These are phyloP conservation scores for Lota lota DNA, from an alignment of 2,113 vertebrate genomes.

Conservation along the genomic window DNA sequence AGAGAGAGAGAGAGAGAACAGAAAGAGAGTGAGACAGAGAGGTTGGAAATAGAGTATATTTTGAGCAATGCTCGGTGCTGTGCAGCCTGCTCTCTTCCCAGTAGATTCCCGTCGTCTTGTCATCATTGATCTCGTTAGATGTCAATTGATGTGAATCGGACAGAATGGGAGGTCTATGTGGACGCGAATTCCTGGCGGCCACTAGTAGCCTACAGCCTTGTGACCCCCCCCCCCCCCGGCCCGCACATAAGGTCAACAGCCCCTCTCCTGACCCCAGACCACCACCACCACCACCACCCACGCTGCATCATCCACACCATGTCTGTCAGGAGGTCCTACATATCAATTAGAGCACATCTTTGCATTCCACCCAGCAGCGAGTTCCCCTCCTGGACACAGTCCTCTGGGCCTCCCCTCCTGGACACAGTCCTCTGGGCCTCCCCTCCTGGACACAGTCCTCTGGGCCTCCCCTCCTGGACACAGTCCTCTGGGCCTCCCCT, in stretches of 20 bases:
- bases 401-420: not conserved
- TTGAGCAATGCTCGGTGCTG: conserved; percentile 24
- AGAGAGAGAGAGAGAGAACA: conserved; percentile 6
- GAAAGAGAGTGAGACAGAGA: conserved; percentile 4
- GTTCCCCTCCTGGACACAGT: conserved; percentile 50
- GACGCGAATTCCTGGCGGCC: conserved; percentile 47
- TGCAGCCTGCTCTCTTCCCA: conserved; percentile 16
- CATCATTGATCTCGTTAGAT: conserved; percentile 61
- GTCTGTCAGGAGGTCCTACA: conserved; percentile 69
- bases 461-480: too few relatives aligned
- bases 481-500: too few relatives aligned
- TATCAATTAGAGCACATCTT: conserved; percentile 79
- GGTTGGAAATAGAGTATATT: not conserved
- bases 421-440: too few relatives aligned
- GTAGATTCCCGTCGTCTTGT: conserved; percentile 31
- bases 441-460: too few relatives aligned
- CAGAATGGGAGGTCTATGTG: conserved; percentile 54
- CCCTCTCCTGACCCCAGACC: not conserved
- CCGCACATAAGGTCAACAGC: conserved; percentile 62
- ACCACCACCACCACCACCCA: not conserved
- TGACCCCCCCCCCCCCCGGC: conserved; percentile 56
- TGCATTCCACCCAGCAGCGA: conserved; percentile 78
- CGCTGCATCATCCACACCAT: conserved; percentile 9
- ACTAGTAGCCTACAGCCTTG: conserved; percentile 54
- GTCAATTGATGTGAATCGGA: conserved; percentile 53